A percentile compares a stretch with the other conserved stretches of the same genome.
Conservation (phyloP, 1,140 invertebrate species). For the Pseudachorutes palmiensis region DNA sequence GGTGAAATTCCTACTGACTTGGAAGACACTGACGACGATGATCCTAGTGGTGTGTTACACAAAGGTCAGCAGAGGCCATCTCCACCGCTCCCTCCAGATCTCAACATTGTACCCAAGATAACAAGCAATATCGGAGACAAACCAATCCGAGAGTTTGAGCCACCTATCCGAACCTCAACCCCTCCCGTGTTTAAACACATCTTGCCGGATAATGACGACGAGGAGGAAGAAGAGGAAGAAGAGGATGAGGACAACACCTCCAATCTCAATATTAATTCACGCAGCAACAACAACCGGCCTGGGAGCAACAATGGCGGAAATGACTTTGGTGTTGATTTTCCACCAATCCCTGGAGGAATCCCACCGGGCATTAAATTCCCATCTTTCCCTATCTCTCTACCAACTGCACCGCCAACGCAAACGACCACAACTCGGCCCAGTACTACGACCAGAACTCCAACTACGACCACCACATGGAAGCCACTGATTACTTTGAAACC, state of each 20-base stretch:
- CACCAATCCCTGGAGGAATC: background rate
- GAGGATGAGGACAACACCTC: slow-evolving; percentile 29
- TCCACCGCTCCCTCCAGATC: slow-evolving; percentile 28
- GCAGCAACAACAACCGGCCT: slow-evolving; percentile 1
- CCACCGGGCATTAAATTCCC: background rate
- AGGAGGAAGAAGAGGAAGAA: slow-evolving; percentile 43
- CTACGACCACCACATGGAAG: slow-evolving; percentile 7
- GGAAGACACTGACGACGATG: slow-evolving; percentile 37
- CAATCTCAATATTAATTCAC: slow-evolving; percentile 5
- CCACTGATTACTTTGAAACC: background rate
- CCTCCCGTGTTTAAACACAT: too few species aligned
- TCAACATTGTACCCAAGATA: slow-evolving; percentile 45
- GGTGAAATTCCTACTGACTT: slow-evolving; percentile 36
- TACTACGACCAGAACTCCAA: background rate
- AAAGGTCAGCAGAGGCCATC: slow-evolving; percentile 39
- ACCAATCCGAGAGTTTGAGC: too few species aligned
- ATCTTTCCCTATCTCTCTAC: background rate
- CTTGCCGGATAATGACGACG: slow-evolving; percentile 45
- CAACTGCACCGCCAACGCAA: background rate
- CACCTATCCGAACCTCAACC: background rate
- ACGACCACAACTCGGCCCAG: background rate
- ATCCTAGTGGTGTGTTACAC: slow-evolving; percentile 26
- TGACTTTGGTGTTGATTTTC: slow-evolving; percentile 15
- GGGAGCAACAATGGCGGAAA: slow-evolving; percentile 18
- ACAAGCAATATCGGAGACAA: background rate